phyloP scores from a whole-genome alignment of 1,140 invertebrate species.

The Acromyrmex heyeri region DNA sequence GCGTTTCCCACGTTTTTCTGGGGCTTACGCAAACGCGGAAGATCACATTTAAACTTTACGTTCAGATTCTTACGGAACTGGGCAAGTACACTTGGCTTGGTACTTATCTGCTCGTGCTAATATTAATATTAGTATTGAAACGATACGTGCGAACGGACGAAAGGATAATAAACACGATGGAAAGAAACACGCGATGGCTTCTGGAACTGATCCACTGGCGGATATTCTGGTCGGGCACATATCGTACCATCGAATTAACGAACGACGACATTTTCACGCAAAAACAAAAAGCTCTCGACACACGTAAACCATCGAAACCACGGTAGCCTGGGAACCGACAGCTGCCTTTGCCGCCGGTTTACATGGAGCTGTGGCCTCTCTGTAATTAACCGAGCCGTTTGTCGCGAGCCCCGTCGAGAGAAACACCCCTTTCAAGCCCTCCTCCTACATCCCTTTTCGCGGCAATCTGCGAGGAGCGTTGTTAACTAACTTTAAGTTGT shows the following conservation, averaged over 20 bases:
- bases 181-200: slow-evolving; percentile 62
- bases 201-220: slow-evolving; percentile 74
- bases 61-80: slow-evolving; percentile 7
- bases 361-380: slow-evolving; percentile 74
- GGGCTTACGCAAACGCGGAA: slow-evolving; percentile 58
- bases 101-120: slow-evolving; percentile 31
- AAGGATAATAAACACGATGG: slow-evolving; percentile 70
- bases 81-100: not conserved
- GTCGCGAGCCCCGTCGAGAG: slow-evolving; percentile 68
- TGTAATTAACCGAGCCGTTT: slow-evolving; percentile 81
- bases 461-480: slow-evolving; percentile 42
- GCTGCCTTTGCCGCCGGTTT: slow-evolving; percentile 77
- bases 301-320: slow-evolving; percentile 66
- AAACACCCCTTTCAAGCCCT: slow-evolving; percentile 60
- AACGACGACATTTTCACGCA: slow-evolving; percentile 58
- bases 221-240: slow-evolving; percentile 75
- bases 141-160: slow-evolving; percentile 44
- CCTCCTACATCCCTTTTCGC: slow-evolving; percentile 20
- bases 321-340: slow-evolving; percentile 80
- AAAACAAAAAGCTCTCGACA: slow-evolving; percentile 74
- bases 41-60: slow-evolving; percentile 31
- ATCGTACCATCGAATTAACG: slow-evolving; percentile 24
- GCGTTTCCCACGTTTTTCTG: slow-evolving; percentile 67
- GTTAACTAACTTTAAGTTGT: slow-evolving; percentile 30
- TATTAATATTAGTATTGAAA: slow-evolving; percentile 60